Evolutionary conservation across 2,888 invertebrate genomes (phyloP), one percentile per base, ranked within the genome.

Genomic region (Dasypogon diadema): DNA sequence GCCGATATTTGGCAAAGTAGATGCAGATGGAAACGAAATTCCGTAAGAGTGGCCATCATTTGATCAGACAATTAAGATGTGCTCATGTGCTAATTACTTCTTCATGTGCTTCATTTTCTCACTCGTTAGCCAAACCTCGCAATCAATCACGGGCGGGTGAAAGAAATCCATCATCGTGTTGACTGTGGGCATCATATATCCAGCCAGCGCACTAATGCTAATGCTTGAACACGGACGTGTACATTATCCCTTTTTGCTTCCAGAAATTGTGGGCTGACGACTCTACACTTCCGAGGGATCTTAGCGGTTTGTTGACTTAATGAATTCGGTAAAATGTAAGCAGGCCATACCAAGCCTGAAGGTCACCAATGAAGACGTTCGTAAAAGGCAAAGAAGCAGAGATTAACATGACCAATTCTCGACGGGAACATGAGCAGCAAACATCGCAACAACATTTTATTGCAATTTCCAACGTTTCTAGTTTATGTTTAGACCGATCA

Each of bases 381-480:
- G 14, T 24, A 24, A 65, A 46, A 46, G 48, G n/a, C 46, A 26
- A 65, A 24, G 14, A 46, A 14, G 26, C 46, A 37, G 18, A 48
- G 24, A 37, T 46, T 24, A 46, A 65, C 63, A 63, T 42, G 37
- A 63, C 42, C 42, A 42, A 37, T 16, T 18, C 46, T 21, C 65
- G 65, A 65, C 65, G 48, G 46, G 46, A 46, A 65, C 46, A 65
- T 22, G 63, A 30, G n/a, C 30, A 63, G n/a, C 37, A 42, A 24
- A 65, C 46, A 65, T 42, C 12, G 46, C 65, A 24, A n/a, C 42
- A 65, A 22, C 24, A 46, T 65, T 10, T 65, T 46, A 65, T 65
- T 65, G 65, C 65, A 48, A 65, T 65, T 65, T 65, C 48, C 46
- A 65, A 24, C 65, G 48, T 70, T 54, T 70, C 54, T 54, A 70